phyloP scores from a whole-genome alignment of 2,113 vertebrate genomes.

The Pogonocichla stellata region DNA sequence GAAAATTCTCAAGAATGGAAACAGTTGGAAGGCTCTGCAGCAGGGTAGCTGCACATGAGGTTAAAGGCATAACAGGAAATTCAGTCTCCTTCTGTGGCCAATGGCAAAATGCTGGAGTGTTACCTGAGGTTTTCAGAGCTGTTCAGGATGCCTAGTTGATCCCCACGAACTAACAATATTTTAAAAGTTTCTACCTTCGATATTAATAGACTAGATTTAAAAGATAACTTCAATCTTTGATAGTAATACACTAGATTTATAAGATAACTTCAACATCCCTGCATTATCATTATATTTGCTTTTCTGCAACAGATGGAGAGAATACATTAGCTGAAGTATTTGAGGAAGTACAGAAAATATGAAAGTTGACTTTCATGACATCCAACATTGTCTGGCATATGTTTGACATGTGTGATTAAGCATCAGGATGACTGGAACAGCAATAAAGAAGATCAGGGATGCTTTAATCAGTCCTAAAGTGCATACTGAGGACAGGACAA shows the following conservation, averaged over 20 bases:
- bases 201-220: not conserved
- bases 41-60: not conserved
- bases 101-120: not conserved
- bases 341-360: slow-evolving; percentile 50
- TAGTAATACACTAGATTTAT: not conserved
- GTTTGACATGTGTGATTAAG: slow-evolving; percentile 34
- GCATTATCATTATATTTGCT: not conserved
- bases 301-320: slow-evolving; percentile 50
- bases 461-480: not conserved
- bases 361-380: slow-evolving; percentile 50
- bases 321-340: slow-evolving; percentile 59
- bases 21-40: not conserved
- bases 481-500: not conserved
- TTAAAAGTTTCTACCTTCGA: not conserved
- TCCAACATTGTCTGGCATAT: slow-evolving; percentile 28
- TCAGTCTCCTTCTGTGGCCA: not conserved
- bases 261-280: not conserved
- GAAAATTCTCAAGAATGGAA: not conserved
- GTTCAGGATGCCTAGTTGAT: not conserved
- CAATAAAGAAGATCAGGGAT: not conserved
- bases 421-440: not conserved
- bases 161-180: not conserved
- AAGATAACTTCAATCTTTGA: not conserved
- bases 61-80: not conserved
- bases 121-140: not conserved